Evolutionary conservation across 2,888 invertebrate species (phyloP).

Genomic region (Epinotia demarniana): DNA sequence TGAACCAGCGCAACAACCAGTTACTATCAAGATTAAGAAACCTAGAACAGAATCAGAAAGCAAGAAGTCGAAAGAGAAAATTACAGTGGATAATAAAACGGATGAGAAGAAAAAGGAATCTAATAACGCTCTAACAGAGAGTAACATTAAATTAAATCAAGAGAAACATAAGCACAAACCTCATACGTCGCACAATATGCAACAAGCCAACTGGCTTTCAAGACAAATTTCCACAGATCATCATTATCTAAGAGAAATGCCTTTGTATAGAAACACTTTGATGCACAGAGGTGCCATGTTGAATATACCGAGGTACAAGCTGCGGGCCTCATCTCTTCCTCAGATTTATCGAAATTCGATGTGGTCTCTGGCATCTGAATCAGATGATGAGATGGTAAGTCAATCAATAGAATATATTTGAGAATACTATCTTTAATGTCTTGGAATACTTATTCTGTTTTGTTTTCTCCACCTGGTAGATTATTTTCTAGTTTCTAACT

Average conservation of each 20-base stretch:
- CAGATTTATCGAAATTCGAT: slow-evolving; percentile 94
- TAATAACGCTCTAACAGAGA: slow-evolving; percentile 13
- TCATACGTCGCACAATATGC: slow-evolving; percentile 41
- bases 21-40: slow-evolving; percentile 60
- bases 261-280: slow-evolving; percentile 90
- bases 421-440: not conserved
- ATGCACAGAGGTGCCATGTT: slow-evolving; percentile 94
- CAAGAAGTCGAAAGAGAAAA: slow-evolving; percentile 32
- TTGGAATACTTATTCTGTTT: not conserved
- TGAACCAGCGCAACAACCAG: slow-evolving; percentile 67
- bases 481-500: not conserved
- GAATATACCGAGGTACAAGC: slow-evolving; percentile 90
- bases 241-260: slow-evolving; percentile 88
- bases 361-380: slow-evolving; percentile 86
- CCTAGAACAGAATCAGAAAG: slow-evolving; percentile 41
- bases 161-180: slow-evolving; percentile 45
- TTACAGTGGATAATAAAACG: slow-evolving; percentile 51
- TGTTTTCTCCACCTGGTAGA: not conserved
- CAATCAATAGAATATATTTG: not conserved
- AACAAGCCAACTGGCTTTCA: slow-evolving; percentile 61
- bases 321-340: slow-evolving; percentile 94
- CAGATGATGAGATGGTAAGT: slow-evolving; percentile 89
- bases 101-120: slow-evolving; percentile 19
- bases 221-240: slow-evolving; percentile 85
- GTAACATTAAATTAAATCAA: slow-evolving; percentile 25